Evolutionary conservation across 1,140 invertebrate species (phyloP), one percentile per base, ranked within the genome.

Genomic region (Heliconius hermathena): DNA sequence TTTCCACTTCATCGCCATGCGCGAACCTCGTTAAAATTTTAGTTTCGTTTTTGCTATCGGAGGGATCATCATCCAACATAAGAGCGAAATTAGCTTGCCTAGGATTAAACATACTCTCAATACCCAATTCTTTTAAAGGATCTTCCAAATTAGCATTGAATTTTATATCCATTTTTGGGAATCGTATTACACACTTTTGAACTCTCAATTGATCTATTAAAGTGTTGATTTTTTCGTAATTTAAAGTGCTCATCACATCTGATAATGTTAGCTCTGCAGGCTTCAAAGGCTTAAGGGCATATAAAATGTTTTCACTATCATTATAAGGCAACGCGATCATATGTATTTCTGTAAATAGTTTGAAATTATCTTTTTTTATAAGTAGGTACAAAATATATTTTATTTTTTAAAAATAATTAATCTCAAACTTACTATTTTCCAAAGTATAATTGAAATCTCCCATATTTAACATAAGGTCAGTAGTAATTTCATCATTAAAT

Each of bases 261-360:
- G 89, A 87, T 20, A 97, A 82, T 2, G 89, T 95, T 2, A 83
- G 72, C 2, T 90, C 13, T 95, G 94, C n/a, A 95, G 90, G 4
- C 94, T 92, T 13, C 87, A 92, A 1, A 13, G 97, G 97, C 76
- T 97, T 95, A 2, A 98, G 83, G 0, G 97, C 93, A 77, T 97
- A 97, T 96, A 98, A 97, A 1, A 95, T 95, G 0, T 95, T 95
- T 76, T 95, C 89, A 38, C 94, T 94, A 9, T 96, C 96, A 88
- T 97, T 96, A 87, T 98, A 98, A 0, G 97, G 97, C 3, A 98
- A 88, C 8, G 96, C 96, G 72, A 98, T 85, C 78, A 97, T 96
- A 82, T 97, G 95, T 73, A 95, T 95, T 73, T 94, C 95, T 78
- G 96, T 84, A 80, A 57, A 90, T 57, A 16, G 78, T 76, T 79